These are phyloP conservation scores for Endomychus coccineus DNA, from an alignment of 2,888 invertebrate species.

Conservation along the genomic window DNA sequence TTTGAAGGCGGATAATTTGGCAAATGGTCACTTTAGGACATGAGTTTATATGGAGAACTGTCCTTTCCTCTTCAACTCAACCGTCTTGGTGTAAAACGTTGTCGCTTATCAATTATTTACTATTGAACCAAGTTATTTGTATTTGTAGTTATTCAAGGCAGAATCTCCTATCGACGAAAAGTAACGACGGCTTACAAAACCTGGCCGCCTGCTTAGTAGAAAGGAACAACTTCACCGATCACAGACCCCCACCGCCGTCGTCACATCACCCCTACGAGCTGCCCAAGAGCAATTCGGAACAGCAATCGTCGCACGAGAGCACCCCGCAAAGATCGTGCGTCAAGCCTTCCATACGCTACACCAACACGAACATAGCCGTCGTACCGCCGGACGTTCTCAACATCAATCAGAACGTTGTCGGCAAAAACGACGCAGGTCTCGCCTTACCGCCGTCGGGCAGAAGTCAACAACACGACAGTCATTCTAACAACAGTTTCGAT, in stretches of 20 bases:
- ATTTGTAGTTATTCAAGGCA: conserved; percentile 73
- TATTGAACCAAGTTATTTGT: too few species aligned
- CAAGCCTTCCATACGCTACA: conserved; percentile 11
- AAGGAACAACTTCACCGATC: conserved; percentile 48
- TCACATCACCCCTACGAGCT: conserved; percentile 23
- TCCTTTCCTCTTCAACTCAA: too few species aligned
- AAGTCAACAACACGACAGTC: conserved; percentile 9
- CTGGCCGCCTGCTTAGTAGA: conserved; percentile 47
- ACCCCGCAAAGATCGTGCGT: conserved; percentile 26
- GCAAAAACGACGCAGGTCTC: conserved; percentile 12
- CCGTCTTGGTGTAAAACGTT: too few species aligned
- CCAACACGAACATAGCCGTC: conserved; percentile 17
- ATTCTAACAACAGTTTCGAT: conserved; percentile 5
- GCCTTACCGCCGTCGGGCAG: conserved; percentile 11
- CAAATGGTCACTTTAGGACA: too few species aligned
- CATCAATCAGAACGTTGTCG: conserved; percentile 46
- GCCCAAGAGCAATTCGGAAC: conserved; percentile 34
- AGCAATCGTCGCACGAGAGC: conserved; percentile 34
- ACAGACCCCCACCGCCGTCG: conserved; percentile 27
- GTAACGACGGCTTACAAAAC: conserved; percentile 56
- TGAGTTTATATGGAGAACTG: too few species aligned
- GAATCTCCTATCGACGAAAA: conserved; percentile 76
- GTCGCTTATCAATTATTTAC: too few species aligned
- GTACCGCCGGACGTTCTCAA: conserved; percentile 52
- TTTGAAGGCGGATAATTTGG: too few species aligned